Evolutionary conservation across 2,113 vertebrate genomes (phyloP).

Genomic region (Cynopterus brachyotis): DNA sequence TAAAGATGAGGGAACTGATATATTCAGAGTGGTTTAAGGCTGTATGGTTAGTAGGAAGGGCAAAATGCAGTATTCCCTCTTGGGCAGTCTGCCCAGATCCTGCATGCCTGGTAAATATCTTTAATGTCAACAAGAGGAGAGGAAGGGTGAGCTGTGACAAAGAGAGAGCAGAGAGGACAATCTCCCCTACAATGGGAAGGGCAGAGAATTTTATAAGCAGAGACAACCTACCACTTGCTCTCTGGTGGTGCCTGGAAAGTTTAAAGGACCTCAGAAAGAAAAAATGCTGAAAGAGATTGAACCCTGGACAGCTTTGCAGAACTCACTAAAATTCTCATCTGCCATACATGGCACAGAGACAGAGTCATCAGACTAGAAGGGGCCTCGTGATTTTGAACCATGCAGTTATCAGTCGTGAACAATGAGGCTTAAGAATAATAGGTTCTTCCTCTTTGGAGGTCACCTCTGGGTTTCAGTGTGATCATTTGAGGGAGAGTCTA

Average conservation of each 20-base stretch:
- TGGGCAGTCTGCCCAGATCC: background rate
- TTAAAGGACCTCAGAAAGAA: background rate
- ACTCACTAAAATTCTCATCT: background rate
- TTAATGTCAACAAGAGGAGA: background rate
- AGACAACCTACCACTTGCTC: too few relatives aligned
- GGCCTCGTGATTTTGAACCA: background rate
- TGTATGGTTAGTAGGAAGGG: background rate
- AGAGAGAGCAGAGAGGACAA: fast-evolving
- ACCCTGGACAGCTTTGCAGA: background rate
- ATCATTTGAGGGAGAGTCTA: background rate
- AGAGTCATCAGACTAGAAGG: background rate
- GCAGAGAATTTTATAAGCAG: background rate
- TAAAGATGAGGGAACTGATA: background rate
- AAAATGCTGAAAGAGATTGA: background rate
- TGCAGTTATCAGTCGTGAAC: background rate
- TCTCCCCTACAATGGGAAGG: too few relatives aligned
- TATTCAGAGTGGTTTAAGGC: background rate
- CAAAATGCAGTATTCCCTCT: background rate
- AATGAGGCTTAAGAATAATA: background rate
- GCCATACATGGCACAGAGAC: background rate
- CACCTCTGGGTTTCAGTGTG: background rate
- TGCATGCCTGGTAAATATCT: background rate
- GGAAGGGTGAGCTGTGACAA: background rate
- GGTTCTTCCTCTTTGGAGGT: background rate
- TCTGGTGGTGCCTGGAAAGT: background rate